phyloP scores from a whole-genome alignment of 1,140 invertebrate genomes.

The Pantala flavescens region DNA sequence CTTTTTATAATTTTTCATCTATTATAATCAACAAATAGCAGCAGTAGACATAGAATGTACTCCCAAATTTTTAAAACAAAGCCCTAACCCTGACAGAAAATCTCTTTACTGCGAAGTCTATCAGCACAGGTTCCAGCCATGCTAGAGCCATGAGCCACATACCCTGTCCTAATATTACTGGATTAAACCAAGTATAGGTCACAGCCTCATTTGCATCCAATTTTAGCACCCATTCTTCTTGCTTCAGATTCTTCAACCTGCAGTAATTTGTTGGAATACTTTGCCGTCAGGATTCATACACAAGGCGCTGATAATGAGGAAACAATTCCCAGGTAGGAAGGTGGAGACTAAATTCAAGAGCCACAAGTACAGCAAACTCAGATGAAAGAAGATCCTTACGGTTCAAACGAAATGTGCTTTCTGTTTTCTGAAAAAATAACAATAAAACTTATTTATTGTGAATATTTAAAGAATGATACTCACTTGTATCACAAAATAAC shows the following conservation, averaged over 20 bases:
- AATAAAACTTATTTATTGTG: slow-evolving; percentile 3
- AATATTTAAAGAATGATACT: no score
- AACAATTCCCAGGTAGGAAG: slow-evolving; percentile 82
- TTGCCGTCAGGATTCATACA: slow-evolving; percentile 68
- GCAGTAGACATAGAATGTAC: no score
- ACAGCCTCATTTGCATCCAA: not conserved
- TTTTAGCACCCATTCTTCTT: not conserved
- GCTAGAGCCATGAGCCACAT: not conserved
- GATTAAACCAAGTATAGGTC: not conserved
- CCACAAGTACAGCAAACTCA: slow-evolving; percentile 90
- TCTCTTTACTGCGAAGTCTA: not conserved
- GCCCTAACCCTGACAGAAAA: not conserved
- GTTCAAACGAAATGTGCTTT: slow-evolving; percentile 80
- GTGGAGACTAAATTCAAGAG: slow-evolving; percentile 88
- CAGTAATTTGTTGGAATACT: not conserved
- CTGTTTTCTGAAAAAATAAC: slow-evolving; percentile 59
- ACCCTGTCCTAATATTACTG: not conserved
- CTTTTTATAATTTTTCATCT: no score
- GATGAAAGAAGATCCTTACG: slow-evolving; percentile 81
- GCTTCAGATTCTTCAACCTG: not conserved
- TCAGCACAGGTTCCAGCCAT: not conserved
- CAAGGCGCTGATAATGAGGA: slow-evolving; percentile 87
- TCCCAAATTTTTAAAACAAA: not conserved
- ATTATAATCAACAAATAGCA: no score
- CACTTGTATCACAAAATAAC: no score